Percentiles rank a stretch among this genome's conserved stretches.
phyloP scores from a whole-genome alignment of 2,113 vertebrate genomes.

The Tor tambroides region DNA sequence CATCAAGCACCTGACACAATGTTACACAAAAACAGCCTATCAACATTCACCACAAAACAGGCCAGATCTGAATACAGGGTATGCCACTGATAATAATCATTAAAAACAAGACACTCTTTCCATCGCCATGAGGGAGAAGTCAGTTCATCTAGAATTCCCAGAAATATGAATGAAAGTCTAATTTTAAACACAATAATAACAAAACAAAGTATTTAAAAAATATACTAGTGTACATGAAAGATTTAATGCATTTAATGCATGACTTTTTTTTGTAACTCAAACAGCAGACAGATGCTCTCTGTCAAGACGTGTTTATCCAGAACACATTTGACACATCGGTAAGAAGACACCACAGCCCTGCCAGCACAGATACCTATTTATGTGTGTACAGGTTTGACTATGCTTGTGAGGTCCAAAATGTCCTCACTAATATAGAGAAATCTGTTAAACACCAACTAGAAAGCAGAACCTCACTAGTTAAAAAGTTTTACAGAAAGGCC shows the following conservation, averaged over 20 bases:
- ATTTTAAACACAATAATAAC: neutral
- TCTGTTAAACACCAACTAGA: neutral
- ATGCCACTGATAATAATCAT: neutral
- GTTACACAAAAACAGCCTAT: neutral
- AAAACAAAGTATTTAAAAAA: neutral
- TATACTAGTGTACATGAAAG: neutral
- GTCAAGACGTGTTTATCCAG: neutral
- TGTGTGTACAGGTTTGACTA: neutral
- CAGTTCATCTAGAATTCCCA: neutral
- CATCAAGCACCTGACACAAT: constrained; percentile 25
- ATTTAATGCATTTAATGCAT: neutral
- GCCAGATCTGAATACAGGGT: too few species aligned
- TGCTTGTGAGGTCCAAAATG: neutral
- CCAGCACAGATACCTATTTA: neutral
- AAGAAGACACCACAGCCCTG: neutral
- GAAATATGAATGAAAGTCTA: neutral
- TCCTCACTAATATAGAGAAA: neutral
- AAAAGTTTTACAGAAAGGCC: neutral
- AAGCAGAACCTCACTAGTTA: neutral
- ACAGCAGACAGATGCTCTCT: neutral
- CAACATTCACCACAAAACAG: neutral
- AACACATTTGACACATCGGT: neutral
- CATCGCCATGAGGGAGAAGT: neutral
- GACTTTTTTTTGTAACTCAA: neutral
- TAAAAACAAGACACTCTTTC: neutral